phyloP scores from a whole-genome alignment of 2,797 vertebrate genomes.

The Arnoldichthys spilopterus region DNA sequence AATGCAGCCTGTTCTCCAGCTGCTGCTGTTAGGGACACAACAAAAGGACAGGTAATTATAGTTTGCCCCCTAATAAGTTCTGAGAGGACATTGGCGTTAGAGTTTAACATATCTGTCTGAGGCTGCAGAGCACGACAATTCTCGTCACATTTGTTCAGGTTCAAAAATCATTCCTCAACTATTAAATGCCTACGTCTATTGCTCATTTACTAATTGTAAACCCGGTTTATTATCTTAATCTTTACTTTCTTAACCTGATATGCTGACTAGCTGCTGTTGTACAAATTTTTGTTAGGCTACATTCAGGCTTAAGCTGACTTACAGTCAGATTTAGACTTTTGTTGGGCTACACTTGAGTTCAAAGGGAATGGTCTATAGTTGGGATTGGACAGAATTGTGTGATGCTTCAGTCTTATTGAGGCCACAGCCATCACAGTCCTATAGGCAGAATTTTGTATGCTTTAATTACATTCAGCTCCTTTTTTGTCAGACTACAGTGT shows the following conservation, averaged over 20 bases:
- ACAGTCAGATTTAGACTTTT: not conserved
- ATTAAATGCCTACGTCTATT: not conserved
- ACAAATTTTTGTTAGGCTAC: no score
- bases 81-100: not conserved
- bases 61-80: slow-evolving; percentile 8
- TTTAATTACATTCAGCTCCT: no score
- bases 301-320: no score
- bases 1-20: not conserved
- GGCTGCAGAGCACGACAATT: not conserved
- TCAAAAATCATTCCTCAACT: not conserved
- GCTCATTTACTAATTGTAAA: not conserved
- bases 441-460: no score
- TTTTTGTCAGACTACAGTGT: no score
- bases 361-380: no score
- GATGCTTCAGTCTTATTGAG: no score
- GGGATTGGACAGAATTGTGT: no score
- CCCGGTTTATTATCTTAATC: no score
- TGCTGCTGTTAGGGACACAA: slow-evolving; percentile 13
- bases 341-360: not conserved
- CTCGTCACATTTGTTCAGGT: not conserved
- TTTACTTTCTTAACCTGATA: not conserved
- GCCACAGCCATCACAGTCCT: no score
- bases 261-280: no score
- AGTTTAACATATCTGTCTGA: not conserved
- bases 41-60: slow-evolving; percentile 17